Evolutionary conservation across 1,140 invertebrate genomes (phyloP), one percentile per base, ranked within the genome.

Genomic region (Zophobas morio): DNA sequence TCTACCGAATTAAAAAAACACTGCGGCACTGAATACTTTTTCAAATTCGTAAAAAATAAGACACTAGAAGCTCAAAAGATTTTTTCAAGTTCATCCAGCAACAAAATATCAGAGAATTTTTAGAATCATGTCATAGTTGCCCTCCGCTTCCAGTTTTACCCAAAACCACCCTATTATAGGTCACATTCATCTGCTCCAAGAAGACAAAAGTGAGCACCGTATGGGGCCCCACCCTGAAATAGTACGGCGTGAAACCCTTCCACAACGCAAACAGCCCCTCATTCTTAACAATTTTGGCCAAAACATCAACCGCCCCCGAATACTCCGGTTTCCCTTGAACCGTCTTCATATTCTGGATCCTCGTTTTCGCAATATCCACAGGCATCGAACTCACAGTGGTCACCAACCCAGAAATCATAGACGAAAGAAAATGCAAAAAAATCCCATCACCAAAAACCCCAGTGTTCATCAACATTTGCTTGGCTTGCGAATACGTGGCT

Each of bases 231-330:
- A 99, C 86, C 37, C 97, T 90, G 56, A 94, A 94, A 87, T 97
- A 99, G 87, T 99, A 99, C 0, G 99, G 98, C 2, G 97, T 94
- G 88, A 99, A 99, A 60, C 98, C 99, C 89, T 99, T 99, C 99
- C 99, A 99, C 2, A 99, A 87, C 32, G 96, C 94, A 81, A 99
- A 96, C 3, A 98, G 88, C 4, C 99, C 99, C 90, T 99, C 98
- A 56, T 96, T 95, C 74, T 90, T 89, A 0, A 98, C 84, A 0
- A 99, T 93, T 86, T 93, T 95, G 0, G 87, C 84, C 20, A 99
- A 87, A 0, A 99, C 98, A 86, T 97, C 95, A 1, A 95, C 40
- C 34, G 96, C 93, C 39, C 97, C 97, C 33, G 89, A 92, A 86
- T 96, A 99, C 87, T 99, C 98, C n/a, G 97, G 96, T 84, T 96